phyloP scores from a whole-genome alignment of 2,113 vertebrate species.

The Xiphias gladius region DNA sequence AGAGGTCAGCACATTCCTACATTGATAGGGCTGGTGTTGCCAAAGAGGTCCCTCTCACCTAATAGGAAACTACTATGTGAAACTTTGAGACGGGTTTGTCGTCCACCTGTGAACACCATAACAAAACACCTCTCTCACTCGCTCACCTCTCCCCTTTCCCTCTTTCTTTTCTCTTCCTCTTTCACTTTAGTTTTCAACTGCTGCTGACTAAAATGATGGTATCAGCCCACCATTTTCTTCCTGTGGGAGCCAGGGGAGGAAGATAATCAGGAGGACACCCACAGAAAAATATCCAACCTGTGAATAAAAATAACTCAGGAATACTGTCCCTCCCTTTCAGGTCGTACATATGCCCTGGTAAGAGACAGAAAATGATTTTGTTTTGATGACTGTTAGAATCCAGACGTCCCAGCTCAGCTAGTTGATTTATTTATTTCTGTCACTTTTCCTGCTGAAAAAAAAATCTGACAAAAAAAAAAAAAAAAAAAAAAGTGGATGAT shows the following conservation, averaged over 20 bases:
- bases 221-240: conserved; percentile 30
- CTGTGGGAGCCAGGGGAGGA: conserved; percentile 48
- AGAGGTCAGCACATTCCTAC: conserved; percentile 25
- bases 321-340: conserved; percentile 17
- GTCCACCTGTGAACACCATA: conserved; percentile 23
- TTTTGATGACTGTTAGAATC: conserved; percentile 22
- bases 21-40: not conserved
- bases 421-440: conserved; percentile 1
- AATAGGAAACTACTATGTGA: conserved; percentile 31
- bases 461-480: not conserved
- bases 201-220: conserved; percentile 20
- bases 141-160: conserved; percentile 3
- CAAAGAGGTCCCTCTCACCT: conserved; percentile 32
- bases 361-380: conserved; percentile 1
- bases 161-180: conserved; percentile 15
- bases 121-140: conserved; percentile 25
- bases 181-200: conserved; percentile 41
- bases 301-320: conserved; percentile 51
- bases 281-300: conserved; percentile 27
- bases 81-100: conserved; percentile 42
- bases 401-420: conserved; percentile 1
- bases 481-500: not conserved
- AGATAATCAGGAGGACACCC: conserved; percentile 37
- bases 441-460: conserved; percentile 13
- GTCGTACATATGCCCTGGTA: not conserved